Evolutionary conservation across 1,140 invertebrate species (phyloP), one percentile per base, ranked within the genome.

Genomic region (Aethina tumida): DNA sequence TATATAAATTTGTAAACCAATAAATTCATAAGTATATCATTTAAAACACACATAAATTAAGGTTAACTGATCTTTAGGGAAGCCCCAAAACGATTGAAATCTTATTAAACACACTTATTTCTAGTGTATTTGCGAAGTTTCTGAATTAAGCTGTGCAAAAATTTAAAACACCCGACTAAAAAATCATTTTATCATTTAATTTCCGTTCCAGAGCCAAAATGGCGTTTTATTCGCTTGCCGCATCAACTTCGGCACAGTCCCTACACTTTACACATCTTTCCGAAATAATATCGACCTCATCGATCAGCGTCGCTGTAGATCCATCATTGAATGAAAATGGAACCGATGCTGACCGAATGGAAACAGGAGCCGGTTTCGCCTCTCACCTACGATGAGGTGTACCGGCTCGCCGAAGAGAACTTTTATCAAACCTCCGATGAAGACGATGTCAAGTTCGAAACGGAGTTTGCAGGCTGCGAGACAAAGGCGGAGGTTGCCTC

Each of bases 341-440:
- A 53, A 27, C 47, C 58, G 34, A 41, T 56, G 48, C 55, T 59
- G 55, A 31, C 37, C 30, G 50, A 48, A 20, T 69, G 66, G 67
- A 69, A 69, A 55, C 41, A 55, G 38, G 68, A 69, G 53, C 68
- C 68, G 26, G 45, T 58, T 43, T 70, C 68, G 46, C 68, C 67
- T 39, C 49, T 53, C 39, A 36, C 27, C 28, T 43, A 21, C 52
- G 53, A 58, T 45, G 51, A 51, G 55, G 50, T 48, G 27, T 42
- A 49, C 22, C 31, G 40, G 24, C 45, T 47, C 25, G 52, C 50
- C 21, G 47, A 50, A 42, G 41, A 41, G 16, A 25, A 41, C n/a
- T 39, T 56, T 30, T 52, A 55, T 46, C 45, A 50, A 45, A 39
- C 47, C 16, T 31, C 48, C 7, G 41, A 59, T 27, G 22, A 39